Conservation (phyloP, 2,113 vertebrate genomes). For the Murina feae region DNA sequence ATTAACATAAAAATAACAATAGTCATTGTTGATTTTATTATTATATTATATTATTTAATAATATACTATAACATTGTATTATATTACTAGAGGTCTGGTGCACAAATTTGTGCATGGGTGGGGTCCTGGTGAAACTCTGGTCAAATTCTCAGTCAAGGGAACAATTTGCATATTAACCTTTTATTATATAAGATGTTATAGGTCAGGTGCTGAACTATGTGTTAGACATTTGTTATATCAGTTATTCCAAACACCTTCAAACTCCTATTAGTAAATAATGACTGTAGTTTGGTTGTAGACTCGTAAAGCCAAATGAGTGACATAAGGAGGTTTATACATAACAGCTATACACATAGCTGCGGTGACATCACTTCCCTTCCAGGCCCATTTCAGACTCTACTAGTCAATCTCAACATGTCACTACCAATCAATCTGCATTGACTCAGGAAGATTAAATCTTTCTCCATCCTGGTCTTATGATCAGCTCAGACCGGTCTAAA, state of each 20-base stretch:
- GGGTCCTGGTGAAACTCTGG: too few species aligned
- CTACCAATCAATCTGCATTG: background rate
- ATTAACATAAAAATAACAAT: background rate
- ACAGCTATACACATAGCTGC: background rate
- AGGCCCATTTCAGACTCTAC: background rate
- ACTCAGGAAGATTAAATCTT: background rate
- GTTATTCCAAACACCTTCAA: background rate
- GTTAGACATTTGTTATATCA: background rate
- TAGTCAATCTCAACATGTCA: background rate
- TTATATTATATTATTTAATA: background rate
- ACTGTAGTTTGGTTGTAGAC: background rate
- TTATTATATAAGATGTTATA: background rate
- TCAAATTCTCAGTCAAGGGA: too few species aligned
- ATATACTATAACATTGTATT: background rate
- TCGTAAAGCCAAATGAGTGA: background rate
- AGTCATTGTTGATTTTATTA: background rate
- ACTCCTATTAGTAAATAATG: background rate
- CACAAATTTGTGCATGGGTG: too few species aligned
- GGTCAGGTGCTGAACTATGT: background rate
- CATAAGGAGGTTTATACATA: background rate
- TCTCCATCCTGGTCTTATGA: background rate
- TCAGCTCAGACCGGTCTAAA: background rate
- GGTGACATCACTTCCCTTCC: background rate
- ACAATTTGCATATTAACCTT: too few species aligned
- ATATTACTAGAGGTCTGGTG: background rate